Evolutionary conservation across 2,888 invertebrate genomes (phyloP).

Genomic region (Cataglyphis rosenhaueri): DNA sequence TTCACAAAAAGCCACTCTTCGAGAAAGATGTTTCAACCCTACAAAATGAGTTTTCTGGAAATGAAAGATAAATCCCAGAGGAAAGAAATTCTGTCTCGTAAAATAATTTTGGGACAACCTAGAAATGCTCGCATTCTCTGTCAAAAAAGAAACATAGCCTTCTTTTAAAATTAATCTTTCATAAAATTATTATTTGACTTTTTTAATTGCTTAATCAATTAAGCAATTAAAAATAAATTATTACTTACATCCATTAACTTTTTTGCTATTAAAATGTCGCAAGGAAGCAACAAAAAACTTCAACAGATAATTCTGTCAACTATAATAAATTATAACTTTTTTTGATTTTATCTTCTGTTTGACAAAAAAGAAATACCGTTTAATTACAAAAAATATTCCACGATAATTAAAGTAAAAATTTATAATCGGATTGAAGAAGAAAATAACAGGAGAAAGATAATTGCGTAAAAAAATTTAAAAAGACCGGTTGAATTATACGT

Average conservation of each 20-base stretch:
- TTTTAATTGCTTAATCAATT: background rate
- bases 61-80: conserved; percentile 8
- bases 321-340: background rate
- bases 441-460: conserved; percentile 6
- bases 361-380: background rate
- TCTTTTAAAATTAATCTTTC: conserved; percentile 4
- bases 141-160: background rate
- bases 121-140: conserved; percentile 3
- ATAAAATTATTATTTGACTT: background rate
- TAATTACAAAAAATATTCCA: background rate
- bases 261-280: background rate
- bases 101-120: conserved; percentile 21
- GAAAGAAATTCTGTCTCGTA: background rate
- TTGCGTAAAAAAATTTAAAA: background rate
- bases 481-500: background rate
- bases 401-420: conserved; percentile 15
- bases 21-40: background rate
- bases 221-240: background rate
- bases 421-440: background rate
- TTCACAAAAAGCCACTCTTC: background rate
- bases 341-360: background rate
- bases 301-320: background rate
- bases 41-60: conserved; percentile 15
- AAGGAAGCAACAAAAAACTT: background rate
- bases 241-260: background rate